Percentiles rank a stretch among this genome's conserved stretches.
Conservation (phyloP, 1,140 invertebrate species). For the Aphidius gifuensis region DNA sequence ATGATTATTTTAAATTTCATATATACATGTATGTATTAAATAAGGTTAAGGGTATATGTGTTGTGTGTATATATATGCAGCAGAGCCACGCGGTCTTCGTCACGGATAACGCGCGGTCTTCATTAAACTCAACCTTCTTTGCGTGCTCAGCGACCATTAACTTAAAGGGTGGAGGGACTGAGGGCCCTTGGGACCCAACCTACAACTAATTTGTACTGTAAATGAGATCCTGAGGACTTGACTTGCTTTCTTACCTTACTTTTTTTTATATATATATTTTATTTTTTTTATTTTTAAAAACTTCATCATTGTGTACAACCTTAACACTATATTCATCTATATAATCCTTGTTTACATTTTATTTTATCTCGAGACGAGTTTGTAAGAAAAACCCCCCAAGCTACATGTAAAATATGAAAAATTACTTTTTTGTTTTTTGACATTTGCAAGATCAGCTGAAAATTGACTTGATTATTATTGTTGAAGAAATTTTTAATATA, state of each 20-base stretch:
- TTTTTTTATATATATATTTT: background rate
- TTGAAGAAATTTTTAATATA: no score
- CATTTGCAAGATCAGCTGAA: no score
- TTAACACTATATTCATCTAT: no score
- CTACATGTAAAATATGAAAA: no score
- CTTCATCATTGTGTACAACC: background rate
- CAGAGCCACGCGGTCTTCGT: constrained; percentile 37
- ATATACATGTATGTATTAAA: constrained; percentile 1
- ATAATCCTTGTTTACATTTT: no score
- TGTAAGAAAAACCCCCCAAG: no score
- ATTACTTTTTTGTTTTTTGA: no score
- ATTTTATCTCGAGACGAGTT: no score
- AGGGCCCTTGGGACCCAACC: constrained; percentile 34
- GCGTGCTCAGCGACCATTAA: constrained; percentile 49
- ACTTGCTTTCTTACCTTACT: constrained; percentile 28
- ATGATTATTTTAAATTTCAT: no score
- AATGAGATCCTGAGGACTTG: constrained; percentile 48
- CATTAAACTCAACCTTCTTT: constrained; percentile 50
- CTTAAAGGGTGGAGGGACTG: background rate
- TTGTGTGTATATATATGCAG: constrained; percentile 8
- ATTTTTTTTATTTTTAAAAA: background rate
- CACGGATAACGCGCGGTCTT: constrained; percentile 51
- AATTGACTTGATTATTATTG: no score
- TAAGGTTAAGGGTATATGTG: background rate
- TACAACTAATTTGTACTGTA: constrained; percentile 54